Evolutionary conservation across 2,113 vertebrate species (phyloP).

Genomic region (Herpailurus yagouaroundi): DNA sequence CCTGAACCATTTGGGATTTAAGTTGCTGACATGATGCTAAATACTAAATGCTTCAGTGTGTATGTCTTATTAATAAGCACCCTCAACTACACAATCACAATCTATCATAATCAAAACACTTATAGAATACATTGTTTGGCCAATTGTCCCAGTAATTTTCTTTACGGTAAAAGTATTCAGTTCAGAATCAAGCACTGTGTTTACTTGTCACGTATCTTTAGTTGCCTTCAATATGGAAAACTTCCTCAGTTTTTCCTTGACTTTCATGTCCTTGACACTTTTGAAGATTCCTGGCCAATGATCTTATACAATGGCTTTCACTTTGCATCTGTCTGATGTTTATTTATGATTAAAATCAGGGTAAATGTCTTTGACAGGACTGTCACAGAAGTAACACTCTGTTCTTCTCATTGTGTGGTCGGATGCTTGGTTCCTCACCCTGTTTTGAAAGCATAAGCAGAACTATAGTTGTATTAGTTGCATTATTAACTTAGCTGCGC

Average conservation of each 20-base stretch:
- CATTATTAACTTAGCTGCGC: background rate
- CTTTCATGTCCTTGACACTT: conserved; percentile 5
- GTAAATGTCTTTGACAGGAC: background rate
- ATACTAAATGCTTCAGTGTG: background rate
- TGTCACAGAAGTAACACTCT: background rate
- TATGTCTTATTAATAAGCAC: background rate
- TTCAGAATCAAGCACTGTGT: conserved; percentile 9
- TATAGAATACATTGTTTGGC: background rate
- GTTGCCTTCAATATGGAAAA: background rate
- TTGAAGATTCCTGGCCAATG: background rate
- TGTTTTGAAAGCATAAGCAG: background rate
- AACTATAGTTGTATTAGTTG: background rate
- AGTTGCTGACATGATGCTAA: background rate
- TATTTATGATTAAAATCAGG: conserved; percentile 15
- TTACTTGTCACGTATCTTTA: background rate
- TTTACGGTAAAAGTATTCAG: background rate
- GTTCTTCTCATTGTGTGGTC: background rate
- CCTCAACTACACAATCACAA: background rate
- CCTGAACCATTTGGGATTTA: background rate
- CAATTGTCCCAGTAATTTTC: background rate
- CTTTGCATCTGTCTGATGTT: background rate
- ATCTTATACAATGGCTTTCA: background rate
- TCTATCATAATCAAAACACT: conserved; percentile 35
- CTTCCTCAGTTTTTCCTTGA: conserved; percentile 6
- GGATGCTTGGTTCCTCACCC: background rate